Conservation (phyloP, 2,113 vertebrate species). For the Amia ocellicauda region DNA sequence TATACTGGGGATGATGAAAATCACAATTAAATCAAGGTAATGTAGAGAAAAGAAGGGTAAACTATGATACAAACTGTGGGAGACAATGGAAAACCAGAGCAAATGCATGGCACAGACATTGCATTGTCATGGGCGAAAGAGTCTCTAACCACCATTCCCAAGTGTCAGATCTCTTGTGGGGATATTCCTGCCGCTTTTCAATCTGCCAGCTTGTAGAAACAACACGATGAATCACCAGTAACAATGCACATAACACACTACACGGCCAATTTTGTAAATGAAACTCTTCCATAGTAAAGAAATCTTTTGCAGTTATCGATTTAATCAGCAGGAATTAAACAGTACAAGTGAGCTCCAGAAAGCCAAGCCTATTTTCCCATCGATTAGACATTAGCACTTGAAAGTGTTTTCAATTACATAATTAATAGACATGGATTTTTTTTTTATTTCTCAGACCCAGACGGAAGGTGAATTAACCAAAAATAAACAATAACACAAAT, state of each 20-base stretch:
- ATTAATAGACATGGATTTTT: slow-evolving; percentile 17
- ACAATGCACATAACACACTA: neutral
- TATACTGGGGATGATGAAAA: no score
- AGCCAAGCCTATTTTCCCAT: slow-evolving; percentile 19
- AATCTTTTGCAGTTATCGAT: slow-evolving; percentile 11
- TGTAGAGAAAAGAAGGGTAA: no score
- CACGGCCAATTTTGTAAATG: neutral
- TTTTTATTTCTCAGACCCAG: neutral
- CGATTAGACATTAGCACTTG: slow-evolving; percentile 17
- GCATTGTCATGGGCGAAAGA: no score
- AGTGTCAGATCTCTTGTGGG: no score
- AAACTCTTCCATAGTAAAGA: neutral
- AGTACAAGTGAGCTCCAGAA: neutral
- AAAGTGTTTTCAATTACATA: slow-evolving; percentile 21
- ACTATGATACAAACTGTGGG: no score
- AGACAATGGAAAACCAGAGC: no score
- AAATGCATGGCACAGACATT: no score
- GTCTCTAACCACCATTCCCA: no score
- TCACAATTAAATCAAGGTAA: no score
- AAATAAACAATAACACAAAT: no score
- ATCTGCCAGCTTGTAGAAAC: no score
- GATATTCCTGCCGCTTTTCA: no score
- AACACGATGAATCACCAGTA: neutral
- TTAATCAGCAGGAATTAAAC: slow-evolving; percentile 15
- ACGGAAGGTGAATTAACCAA: neutral